Percentiles rank a stretch among this genome's conserved stretches.
Evolutionary conservation across 2,888 invertebrate species (phyloP).

Genomic region (Agapostemon virescens): DNA sequence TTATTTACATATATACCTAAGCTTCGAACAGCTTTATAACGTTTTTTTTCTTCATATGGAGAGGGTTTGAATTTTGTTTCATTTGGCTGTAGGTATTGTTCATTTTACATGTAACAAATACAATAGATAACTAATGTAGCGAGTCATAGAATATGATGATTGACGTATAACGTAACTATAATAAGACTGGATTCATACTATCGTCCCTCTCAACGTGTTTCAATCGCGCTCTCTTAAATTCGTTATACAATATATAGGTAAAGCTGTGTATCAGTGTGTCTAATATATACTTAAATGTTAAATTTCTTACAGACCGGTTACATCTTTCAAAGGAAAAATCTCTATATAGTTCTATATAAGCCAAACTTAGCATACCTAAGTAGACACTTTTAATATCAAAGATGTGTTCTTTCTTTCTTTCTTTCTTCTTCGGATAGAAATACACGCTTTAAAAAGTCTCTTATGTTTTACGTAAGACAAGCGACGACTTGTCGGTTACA

Average conservation of each 20-base stretch:
- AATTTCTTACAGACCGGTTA: slow-evolving; percentile 64
- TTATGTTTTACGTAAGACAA: slow-evolving; percentile 66
- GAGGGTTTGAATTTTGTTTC: slow-evolving; percentile 64
- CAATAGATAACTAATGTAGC: slow-evolving; percentile 75
- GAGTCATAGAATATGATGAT: slow-evolving; percentile 70
- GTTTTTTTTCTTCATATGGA: slow-evolving; percentile 67
- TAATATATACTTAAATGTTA: slow-evolving; percentile 65
- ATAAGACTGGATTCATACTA: slow-evolving; percentile 60
- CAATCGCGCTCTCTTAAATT: slow-evolving; percentile 52
- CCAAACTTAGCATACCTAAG: slow-evolving; percentile 70
- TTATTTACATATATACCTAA: slow-evolving; percentile 79
- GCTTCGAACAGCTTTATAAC: slow-evolving; percentile 74
- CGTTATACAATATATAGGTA: slow-evolving; percentile 63
- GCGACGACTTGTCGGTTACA: slow-evolving; percentile 55
- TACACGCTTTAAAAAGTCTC: slow-evolving; percentile 66
- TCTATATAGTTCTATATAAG: slow-evolving; percentile 71
- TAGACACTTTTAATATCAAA: slow-evolving; percentile 67
- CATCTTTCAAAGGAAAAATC: slow-evolving; percentile 64
- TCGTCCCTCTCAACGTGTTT: slow-evolving; percentile 47
- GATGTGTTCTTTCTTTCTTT: slow-evolving; percentile 54
- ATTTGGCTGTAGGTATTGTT: slow-evolving; percentile 65
- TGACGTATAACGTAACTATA: slow-evolving; percentile 71
- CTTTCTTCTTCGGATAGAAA: slow-evolving; percentile 61
- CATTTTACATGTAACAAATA: slow-evolving; percentile 76
- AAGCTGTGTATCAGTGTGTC: slow-evolving; percentile 62